phyloP scores from a whole-genome alignment of 2,888 invertebrate species.

The Plebejus melissa region DNA sequence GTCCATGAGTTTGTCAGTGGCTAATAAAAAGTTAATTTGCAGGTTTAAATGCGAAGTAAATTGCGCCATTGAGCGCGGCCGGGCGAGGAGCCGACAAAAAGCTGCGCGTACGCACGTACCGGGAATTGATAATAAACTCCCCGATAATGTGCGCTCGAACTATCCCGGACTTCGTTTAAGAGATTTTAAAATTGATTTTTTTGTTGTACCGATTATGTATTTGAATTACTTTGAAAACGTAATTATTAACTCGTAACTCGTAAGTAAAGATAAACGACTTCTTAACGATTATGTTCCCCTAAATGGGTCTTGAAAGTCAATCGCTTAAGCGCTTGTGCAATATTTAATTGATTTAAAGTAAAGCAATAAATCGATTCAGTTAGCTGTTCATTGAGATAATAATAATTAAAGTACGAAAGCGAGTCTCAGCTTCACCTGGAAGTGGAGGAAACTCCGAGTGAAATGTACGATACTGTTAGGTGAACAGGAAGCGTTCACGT shows the following conservation, averaged over 20 bases:
- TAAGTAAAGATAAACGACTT: conserved; percentile 9
- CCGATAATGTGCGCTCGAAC: conserved; percentile 49
- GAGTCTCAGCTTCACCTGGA: conserved; percentile 34
- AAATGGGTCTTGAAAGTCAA: conserved; percentile 10
- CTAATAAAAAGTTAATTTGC: conserved; percentile 22
- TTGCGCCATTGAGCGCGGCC: conserved; percentile 58
- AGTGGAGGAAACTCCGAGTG: conserved; percentile 47
- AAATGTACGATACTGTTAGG: conserved; percentile 52
- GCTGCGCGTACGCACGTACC: conserved; percentile 51
- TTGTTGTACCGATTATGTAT: conserved; percentile 32
- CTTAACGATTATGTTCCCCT: background rate
- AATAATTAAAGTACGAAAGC: background rate
- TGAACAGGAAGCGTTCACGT: conserved; percentile 63
- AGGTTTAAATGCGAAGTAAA: conserved; percentile 39
- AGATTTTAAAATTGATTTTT: conserved; percentile 38
- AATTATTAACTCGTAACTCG: conserved; percentile 28
- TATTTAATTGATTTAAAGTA: conserved; percentile 10
- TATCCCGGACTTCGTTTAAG: conserved; percentile 44
- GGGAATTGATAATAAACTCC: conserved; percentile 46
- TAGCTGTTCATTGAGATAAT: background rate
- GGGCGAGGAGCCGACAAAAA: conserved; percentile 46
- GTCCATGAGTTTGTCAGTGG: conserved; percentile 7
- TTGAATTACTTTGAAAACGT: background rate
- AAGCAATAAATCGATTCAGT: background rate
- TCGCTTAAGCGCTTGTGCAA: background rate